phyloP scores from a whole-genome alignment of 2,113 vertebrate species.

The Speoplatyrhinus poulsoni region DNA sequence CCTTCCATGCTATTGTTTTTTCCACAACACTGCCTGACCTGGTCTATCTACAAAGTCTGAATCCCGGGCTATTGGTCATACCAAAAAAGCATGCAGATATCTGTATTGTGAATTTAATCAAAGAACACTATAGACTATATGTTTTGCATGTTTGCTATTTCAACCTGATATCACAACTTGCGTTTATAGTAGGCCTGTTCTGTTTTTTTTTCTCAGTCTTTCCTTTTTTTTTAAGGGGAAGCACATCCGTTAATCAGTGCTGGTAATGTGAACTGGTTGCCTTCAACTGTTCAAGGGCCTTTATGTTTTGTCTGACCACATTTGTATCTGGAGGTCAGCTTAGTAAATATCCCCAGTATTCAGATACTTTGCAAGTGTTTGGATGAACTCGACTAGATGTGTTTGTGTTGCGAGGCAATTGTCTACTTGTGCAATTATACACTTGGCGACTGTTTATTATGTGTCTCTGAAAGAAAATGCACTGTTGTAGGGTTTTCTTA shows the following conservation, averaged over 20 bases:
- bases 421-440: slow-evolving; percentile 49
- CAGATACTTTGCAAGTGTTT: slow-evolving; percentile 19
- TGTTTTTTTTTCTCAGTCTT: slow-evolving; percentile 50
- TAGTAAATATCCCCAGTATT: slow-evolving; percentile 49
- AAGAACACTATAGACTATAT: slow-evolving; percentile 23
- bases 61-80: slow-evolving; percentile 41
- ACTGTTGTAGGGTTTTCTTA: slow-evolving; percentile 44
- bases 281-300: slow-evolving; percentile 44
- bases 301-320: slow-evolving; percentile 48
- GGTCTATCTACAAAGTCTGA: slow-evolving; percentile 23
- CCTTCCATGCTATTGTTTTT: slow-evolving; percentile 22
- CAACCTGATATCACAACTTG: slow-evolving; percentile 34
- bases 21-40: slow-evolving; percentile 13
- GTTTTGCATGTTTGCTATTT: slow-evolving; percentile 41
- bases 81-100: slow-evolving; percentile 34
- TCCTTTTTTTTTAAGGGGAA: slow-evolving; percentile 34
- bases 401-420: slow-evolving; percentile 34
- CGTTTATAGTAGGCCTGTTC: slow-evolving; percentile 38
- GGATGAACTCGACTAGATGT: slow-evolving; percentile 38
- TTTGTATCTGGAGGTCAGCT: slow-evolving; percentile 36
- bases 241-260: slow-evolving; percentile 43
- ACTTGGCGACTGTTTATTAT: slow-evolving; percentile 37
- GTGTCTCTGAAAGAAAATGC: slow-evolving; percentile 40
- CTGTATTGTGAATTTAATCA: slow-evolving; percentile 39
- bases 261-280: slow-evolving; percentile 51